Evolutionary conservation across 2,888 invertebrate genomes (phyloP).

Genomic region (Galerucella calmariensis): DNA sequence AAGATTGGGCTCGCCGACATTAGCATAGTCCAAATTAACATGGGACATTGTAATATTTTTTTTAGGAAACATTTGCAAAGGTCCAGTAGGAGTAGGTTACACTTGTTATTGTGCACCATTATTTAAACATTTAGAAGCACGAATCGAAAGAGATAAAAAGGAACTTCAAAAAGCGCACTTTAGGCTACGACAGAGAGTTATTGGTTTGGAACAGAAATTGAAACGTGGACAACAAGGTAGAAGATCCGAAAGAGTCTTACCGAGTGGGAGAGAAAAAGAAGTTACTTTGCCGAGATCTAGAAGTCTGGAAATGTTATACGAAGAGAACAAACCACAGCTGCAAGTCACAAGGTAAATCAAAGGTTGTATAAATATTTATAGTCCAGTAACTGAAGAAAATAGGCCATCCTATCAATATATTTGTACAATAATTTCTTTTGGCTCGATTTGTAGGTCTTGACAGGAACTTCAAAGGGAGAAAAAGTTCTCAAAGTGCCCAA

Average conservation of each 20-base stretch:
- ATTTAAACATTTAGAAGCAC: slow-evolving; percentile 87
- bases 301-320: slow-evolving; percentile 77
- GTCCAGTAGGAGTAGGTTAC: slow-evolving; percentile 93
- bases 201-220: slow-evolving; percentile 79
- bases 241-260: slow-evolving; percentile 68
- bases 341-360: slow-evolving; percentile 57
- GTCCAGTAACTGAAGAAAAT: no score
- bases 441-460: no score
- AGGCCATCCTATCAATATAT: no score
- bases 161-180: slow-evolving; percentile 83
- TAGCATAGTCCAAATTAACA: no score
- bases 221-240: slow-evolving; percentile 73
- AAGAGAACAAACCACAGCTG: slow-evolving; percentile 55
- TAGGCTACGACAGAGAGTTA: slow-evolving; percentile 82
- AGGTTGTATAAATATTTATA: slow-evolving; percentile 6
- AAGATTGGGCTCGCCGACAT: no score
- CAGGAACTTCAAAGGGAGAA: no score
- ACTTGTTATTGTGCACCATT: slow-evolving; percentile 94
- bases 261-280: slow-evolving; percentile 68
- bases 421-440: no score
- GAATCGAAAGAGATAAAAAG: slow-evolving; percentile 82
- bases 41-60: slow-evolving; percentile 4
- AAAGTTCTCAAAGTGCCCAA: no score
- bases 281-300: slow-evolving; percentile 75
- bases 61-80: slow-evolving; percentile 87